Percentiles rank a stretch among this genome's conserved stretches.
Conservation (phyloP, 2,888 invertebrate species). For the Rhimphoctona megacephalus region DNA sequence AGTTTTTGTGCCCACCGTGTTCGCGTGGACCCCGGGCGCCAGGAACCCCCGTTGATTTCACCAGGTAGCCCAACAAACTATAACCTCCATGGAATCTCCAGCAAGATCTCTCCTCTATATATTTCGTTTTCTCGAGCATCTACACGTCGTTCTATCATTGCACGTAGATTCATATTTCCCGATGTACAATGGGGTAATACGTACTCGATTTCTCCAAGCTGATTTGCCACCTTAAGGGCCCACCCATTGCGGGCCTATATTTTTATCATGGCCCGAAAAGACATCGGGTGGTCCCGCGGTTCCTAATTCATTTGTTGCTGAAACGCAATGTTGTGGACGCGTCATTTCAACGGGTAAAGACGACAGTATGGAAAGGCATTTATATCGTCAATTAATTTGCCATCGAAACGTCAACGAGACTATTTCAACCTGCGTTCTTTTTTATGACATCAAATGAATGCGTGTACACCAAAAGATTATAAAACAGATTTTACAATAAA, state of each 20-base stretch:
- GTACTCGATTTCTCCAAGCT: conserved; percentile 56
- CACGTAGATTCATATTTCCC: conserved; percentile 17
- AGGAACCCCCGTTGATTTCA: conserved; percentile 59
- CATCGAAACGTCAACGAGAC: background rate
- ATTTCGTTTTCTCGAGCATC: conserved; percentile 47
- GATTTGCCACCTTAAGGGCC: conserved; percentile 66
- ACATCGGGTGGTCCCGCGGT: conserved; percentile 77
- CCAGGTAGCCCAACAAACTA: conserved; percentile 49
- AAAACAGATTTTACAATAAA: no score
- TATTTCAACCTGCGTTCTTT: background rate
- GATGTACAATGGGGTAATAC: conserved; percentile 31
- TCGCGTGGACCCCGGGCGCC: conserved; percentile 74
- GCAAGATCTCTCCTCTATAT: conserved; percentile 21
- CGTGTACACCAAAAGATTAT: no score
- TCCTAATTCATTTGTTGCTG: conserved; percentile 51
- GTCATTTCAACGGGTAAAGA: conserved; percentile 11
- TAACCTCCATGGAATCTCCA: conserved; percentile 44
- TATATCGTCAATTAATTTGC: background rate
- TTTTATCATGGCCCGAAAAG: conserved; percentile 74
- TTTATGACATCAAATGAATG: no score
- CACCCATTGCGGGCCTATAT: conserved; percentile 79
- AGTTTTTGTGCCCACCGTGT: conserved; percentile 81
- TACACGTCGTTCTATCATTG: conserved; percentile 21
- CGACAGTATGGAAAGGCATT: background rate
- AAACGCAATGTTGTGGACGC: background rate